A percentile compares a stretch with the other conserved stretches of the same genome.
Evolutionary conservation across 2,888 invertebrate genomes (phyloP).

Genomic region (Cephus nigrinus): DNA sequence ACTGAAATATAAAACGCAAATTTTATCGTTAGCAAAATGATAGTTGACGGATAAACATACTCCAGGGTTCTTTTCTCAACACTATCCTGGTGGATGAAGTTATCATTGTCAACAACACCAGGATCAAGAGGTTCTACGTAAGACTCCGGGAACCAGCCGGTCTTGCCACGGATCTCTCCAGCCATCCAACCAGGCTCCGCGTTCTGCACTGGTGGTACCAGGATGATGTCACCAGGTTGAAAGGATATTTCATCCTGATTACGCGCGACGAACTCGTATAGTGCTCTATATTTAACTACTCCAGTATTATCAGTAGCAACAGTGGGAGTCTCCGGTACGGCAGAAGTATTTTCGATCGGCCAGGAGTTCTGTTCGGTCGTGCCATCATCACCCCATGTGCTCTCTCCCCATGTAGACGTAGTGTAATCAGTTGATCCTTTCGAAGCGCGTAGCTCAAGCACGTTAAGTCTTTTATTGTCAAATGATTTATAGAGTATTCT

Average conservation of each 20-base stretch:
- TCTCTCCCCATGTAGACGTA: conserved; percentile 73
- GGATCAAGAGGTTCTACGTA: conserved; percentile 85
- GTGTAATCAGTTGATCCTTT: conserved; percentile 64
- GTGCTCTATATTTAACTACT: conserved; percentile 82
- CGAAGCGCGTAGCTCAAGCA: conserved; percentile 70
- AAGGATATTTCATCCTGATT: conserved; percentile 94
- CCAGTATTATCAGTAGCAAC: conserved; percentile 64
- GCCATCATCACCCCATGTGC: conserved; percentile 69
- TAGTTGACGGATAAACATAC: conserved; percentile 60
- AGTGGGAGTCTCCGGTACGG: conserved; percentile 47
- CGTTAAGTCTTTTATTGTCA: conserved; percentile 72
- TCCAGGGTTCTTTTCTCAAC: conserved; percentile 67
- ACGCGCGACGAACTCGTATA: conserved; percentile 94
- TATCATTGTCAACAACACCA: conserved; percentile 62
- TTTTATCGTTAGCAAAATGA: neutral
- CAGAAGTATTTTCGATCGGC: conserved; percentile 44
- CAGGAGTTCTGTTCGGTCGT: conserved; percentile 59
- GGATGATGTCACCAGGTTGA: conserved; percentile 92
- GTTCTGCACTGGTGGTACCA: conserved; percentile 81
- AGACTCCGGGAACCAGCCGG: conserved; percentile 97
- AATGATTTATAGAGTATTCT: conserved; percentile 76
- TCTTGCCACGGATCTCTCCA: conserved; percentile 89
- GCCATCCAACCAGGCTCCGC: conserved; percentile 98
- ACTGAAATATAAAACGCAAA: neutral
- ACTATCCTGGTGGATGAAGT: conserved; percentile 61